phyloP scores from a whole-genome alignment of 2,888 invertebrate species.

The Tuberolachnus salignus region DNA sequence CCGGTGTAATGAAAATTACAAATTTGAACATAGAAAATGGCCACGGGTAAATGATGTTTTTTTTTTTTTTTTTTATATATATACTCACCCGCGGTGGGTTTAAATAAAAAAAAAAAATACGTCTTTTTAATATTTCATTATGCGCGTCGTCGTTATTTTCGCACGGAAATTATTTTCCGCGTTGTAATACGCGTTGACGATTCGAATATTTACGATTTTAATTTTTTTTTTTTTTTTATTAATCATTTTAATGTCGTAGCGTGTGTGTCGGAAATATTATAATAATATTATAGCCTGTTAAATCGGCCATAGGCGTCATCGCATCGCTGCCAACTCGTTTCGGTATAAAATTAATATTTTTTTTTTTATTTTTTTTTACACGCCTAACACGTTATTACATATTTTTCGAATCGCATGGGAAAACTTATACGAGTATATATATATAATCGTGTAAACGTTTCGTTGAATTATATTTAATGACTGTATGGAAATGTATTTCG shows the following conservation, averaged over 20 bases:
- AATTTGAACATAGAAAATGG: no score
- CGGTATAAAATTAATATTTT: background rate
- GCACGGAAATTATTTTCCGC: background rate
- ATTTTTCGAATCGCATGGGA: slow-evolving; percentile 13
- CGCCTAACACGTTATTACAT: slow-evolving; percentile 6
- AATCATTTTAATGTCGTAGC: background rate
- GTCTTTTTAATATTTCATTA: no score
- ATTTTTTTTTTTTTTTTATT: background rate
- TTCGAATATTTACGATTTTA: background rate
- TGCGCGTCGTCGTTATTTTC: no score
- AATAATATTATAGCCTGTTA: no score
- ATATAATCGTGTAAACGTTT: slow-evolving; percentile 11
- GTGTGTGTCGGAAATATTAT: background rate
- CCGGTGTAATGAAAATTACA: no score
- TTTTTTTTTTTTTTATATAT: no score
- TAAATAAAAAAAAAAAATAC: no score
- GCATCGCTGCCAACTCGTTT: background rate
- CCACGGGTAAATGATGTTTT: no score
- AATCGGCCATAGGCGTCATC: background rate
- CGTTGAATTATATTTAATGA: slow-evolving; percentile 23
- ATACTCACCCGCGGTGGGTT: no score
- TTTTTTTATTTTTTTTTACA: background rate
- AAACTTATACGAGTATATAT: background rate
- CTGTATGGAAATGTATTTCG: background rate
- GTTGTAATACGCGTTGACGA: background rate